Conservation (phyloP, 2,113 vertebrate species). For the Alosa alosa region DNA sequence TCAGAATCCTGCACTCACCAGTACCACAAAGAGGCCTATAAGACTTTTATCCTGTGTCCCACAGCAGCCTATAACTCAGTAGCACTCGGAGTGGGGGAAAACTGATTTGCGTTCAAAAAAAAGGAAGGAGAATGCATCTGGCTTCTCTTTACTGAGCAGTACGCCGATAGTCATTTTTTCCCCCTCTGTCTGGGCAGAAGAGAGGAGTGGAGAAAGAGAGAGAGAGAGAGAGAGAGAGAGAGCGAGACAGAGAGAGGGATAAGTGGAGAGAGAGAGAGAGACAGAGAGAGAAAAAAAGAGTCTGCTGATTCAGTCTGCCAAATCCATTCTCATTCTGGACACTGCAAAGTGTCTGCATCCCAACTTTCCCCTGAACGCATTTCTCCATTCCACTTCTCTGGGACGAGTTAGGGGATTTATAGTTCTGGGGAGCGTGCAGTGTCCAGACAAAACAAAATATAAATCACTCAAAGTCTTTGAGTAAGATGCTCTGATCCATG, state of each 20-base stretch:
- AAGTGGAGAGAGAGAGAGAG: background rate
- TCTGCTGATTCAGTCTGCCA: conserved; percentile 36
- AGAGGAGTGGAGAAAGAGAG: background rate
- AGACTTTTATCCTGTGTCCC: background rate
- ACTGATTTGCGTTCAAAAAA: background rate
- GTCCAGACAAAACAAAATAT: conserved; percentile 1
- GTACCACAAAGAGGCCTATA: background rate
- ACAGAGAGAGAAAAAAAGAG: background rate
- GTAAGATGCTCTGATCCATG: background rate
- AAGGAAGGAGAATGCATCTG: conserved; percentile 35
- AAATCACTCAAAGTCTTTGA: background rate
- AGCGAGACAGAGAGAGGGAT: too few relatives aligned
- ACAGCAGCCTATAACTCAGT: background rate
- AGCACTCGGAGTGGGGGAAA: background rate
- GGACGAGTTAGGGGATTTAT: background rate
- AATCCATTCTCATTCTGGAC: conserved; percentile 44
- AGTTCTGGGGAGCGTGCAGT: background rate
- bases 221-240: background rate
- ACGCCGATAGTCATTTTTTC: conserved; percentile 42
- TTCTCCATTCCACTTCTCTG: background rate
- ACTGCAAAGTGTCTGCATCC: conserved; percentile 22
- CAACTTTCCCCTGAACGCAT: background rate
- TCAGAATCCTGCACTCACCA: background rate
- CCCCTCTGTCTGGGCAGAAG: conserved; percentile 24
- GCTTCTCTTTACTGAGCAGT: conserved; percentile 30